Conservation (phyloP, 2,888 invertebrate species). For the Troides helena region DNA sequence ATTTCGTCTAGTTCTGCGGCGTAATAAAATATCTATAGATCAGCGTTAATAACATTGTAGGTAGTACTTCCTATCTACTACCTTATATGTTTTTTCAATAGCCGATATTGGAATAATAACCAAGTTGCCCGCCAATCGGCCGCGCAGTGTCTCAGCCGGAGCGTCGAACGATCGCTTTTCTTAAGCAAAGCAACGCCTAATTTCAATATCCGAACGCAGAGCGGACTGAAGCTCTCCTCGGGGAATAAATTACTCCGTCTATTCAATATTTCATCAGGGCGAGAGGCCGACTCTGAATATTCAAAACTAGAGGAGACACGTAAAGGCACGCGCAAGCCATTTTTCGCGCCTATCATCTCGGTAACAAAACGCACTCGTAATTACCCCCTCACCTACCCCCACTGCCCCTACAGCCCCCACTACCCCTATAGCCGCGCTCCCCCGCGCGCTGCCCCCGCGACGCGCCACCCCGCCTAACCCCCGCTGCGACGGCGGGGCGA, state of each 20-base stretch:
- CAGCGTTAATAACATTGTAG: no score
- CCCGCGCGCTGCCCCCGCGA: slow-evolving; percentile 34
- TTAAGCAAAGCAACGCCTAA: slow-evolving; percentile 77
- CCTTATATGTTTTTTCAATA: background rate
- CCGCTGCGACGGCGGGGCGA: slow-evolving; percentile 45
- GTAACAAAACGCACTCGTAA: slow-evolving; percentile 81
- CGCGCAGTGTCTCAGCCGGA: slow-evolving; percentile 43
- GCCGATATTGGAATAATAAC: slow-evolving; percentile 7
- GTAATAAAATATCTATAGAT: no score
- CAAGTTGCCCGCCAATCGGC: slow-evolving; percentile 24
- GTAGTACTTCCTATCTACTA: no score
- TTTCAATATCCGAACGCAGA: slow-evolving; percentile 78
- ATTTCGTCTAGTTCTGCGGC: no score
- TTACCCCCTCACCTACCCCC: slow-evolving; percentile 55
- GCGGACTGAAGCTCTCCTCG: slow-evolving; percentile 71
- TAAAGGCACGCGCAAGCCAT: slow-evolving; percentile 80
- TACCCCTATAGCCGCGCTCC: slow-evolving; percentile 41
- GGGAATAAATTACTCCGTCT: slow-evolving; percentile 78
- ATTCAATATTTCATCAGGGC: slow-evolving; percentile 80
- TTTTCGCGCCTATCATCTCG: slow-evolving; percentile 81
- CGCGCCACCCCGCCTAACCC: slow-evolving; percentile 46
- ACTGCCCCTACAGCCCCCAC: slow-evolving; percentile 37
- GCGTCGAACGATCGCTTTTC: slow-evolving; percentile 75
- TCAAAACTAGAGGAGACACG: slow-evolving; percentile 79
- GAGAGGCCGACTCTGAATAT: slow-evolving; percentile 77